phyloP scores from a whole-genome alignment of 2,113 vertebrate genomes.

The Pomatorhinus ruficollis region DNA sequence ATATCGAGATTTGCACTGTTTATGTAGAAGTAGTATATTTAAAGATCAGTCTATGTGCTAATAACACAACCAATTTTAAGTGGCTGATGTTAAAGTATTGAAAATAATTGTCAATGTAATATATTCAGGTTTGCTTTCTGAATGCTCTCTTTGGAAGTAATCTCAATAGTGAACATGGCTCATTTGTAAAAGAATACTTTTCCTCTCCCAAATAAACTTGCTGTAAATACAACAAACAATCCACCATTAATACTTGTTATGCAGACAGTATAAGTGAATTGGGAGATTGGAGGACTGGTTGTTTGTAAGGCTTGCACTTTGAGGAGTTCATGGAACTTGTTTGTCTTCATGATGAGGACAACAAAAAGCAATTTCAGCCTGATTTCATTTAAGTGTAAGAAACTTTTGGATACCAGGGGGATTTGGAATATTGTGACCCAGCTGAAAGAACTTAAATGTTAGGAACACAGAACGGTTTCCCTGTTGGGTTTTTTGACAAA shows the following conservation, averaged over 20 bases:
- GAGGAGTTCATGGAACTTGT: not conserved
- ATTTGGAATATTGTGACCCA: not conserved
- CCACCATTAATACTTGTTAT: slow-evolving; percentile 27
- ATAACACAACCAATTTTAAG: slow-evolving; percentile 67
- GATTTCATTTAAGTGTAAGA: not conserved
- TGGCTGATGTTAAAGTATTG: slow-evolving; percentile 70
- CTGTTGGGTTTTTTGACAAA: not conserved
- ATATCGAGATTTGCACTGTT: slow-evolving; percentile 74
- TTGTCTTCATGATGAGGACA: not conserved
- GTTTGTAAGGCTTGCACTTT: not conserved
- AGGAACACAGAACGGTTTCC: not conserved
- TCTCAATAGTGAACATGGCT: slow-evolving; percentile 50
- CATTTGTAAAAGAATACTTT: slow-evolving; percentile 56
- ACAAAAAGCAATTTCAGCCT: not conserved
- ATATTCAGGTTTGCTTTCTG: slow-evolving; percentile 71
- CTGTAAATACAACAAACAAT: slow-evolving; percentile 51
- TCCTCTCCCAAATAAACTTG: slow-evolving; percentile 53
- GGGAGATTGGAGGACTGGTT: not conserved
- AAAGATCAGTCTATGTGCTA: slow-evolving; percentile 73
- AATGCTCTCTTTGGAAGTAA: slow-evolving; percentile 51
- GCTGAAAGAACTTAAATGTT: not conserved
- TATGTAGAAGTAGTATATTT: slow-evolving; percentile 75
- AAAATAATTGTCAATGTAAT: slow-evolving; percentile 65
- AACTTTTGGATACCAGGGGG: not conserved
- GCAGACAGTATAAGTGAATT: not conserved